A percentile compares a stretch with the other conserved stretches of the same genome.
phyloP scores from a whole-genome alignment of 2,888 invertebrate genomes.

The Podabrus alpinus region DNA sequence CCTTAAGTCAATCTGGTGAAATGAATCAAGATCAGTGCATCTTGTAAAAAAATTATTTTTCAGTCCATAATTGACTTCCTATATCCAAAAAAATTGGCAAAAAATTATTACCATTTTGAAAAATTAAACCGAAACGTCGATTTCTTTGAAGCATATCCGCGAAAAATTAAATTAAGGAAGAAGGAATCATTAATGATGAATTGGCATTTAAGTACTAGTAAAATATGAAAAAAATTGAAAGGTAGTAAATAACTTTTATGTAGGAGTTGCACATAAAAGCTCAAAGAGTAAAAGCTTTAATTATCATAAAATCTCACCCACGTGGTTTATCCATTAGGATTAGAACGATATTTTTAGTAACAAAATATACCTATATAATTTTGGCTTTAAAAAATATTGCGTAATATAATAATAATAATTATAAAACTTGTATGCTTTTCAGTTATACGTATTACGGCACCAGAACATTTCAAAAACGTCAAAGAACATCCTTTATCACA shows the following conservation, averaged over 20 bases:
- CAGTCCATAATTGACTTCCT: neutral
- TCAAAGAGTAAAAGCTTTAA: neutral
- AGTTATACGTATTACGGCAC: neutral
- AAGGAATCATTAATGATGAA: neutral
- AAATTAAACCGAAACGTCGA: neutral
- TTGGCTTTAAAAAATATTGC: neutral
- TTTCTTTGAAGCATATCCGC: neutral
- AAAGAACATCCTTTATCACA: neutral
- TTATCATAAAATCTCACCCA: neutral
- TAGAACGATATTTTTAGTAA: neutral
- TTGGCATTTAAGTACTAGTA: neutral
- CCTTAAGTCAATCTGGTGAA: constrained; percentile 19
- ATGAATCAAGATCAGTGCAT: constrained; percentile 3
- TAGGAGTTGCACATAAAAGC: neutral
- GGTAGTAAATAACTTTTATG: neutral
- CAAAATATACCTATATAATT: too few relatives aligned
- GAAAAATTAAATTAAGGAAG: neutral
- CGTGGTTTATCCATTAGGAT: neutral
- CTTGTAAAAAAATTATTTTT: neutral
- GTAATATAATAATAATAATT: neutral
- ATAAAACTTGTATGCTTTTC: neutral
- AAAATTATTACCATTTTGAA: neutral
- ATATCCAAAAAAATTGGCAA: neutral
- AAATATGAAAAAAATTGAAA: neutral
- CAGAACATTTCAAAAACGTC: neutral